These are phyloP conservation scores for Chaetorhynchus papuensis DNA, from an alignment of 2,113 vertebrate species.

Conservation along the genomic window DNA sequence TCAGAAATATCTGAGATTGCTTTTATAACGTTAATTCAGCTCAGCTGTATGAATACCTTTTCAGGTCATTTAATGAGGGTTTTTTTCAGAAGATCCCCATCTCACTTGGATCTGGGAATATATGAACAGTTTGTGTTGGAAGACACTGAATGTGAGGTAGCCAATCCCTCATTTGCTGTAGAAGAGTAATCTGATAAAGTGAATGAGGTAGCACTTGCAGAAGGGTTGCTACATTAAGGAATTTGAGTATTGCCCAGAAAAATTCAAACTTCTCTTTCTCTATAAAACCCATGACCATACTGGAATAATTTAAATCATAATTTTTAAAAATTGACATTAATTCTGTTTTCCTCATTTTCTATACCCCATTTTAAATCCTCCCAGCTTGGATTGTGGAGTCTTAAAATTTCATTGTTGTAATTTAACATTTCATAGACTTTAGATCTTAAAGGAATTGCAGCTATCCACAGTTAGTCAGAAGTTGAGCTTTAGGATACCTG, in stretches of 20 bases:
- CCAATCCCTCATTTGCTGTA: neutral
- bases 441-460: neutral
- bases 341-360: neutral
- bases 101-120: neutral
- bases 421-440: neutral
- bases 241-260: neutral
- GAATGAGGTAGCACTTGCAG: neutral
- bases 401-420: neutral
- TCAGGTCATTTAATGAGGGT: neutral
- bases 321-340: neutral
- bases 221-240: neutral
- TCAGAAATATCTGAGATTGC: neutral
- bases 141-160: neutral
- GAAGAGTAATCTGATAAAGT: neutral
- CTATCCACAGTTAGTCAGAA: neutral
- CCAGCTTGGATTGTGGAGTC: neutral
- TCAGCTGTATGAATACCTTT: neutral
- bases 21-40: neutral
- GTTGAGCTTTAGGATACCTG: neutral
- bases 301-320: neutral
- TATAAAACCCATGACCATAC: neutral
- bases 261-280: neutral
- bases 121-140: neutral
- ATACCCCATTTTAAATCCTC: neutral
- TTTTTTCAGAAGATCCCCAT: neutral